Evolutionary conservation across 2,797 vertebrate genomes (phyloP), one percentile per base, ranked within the genome.

Genomic region (Coreius guichenoti): DNA sequence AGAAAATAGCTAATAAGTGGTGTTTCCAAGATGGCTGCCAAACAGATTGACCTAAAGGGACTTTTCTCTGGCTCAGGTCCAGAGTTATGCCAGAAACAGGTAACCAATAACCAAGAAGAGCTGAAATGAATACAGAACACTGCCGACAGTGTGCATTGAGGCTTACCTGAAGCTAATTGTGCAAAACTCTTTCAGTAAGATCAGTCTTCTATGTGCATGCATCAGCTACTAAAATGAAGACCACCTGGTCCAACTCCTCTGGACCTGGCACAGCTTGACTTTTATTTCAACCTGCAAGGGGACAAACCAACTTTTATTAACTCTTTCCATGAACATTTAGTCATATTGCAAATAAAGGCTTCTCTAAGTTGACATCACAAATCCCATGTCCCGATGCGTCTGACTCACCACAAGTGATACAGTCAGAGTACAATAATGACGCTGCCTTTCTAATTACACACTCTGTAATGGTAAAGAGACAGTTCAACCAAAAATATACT

Each of bases 361-460:
- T 70, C 68, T 70, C 19, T 43, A 70, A 1, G 23, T 6, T 77
- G 43, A 49, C 39, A 67, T 49, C 61, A 49, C 61, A 65, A 47
- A 67, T 8, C 26, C 39, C 54, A 61, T 31, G 17, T 51, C 77
- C 49, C 14, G 2, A 47, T 68, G 31, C 36, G 0, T 56, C 31
- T 69, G 80, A 81, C 49, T 56, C 47, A 70, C 47, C 63, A 54
- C 63, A 69, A 81, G 79, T 33, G 79, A 12, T 68, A 49, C 78
- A 67, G 43, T 65, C 63, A 29, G 43, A 67, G 58, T 13, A 31
- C 80, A 70, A 51, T 54, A 81, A 81, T 81, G 21, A 70, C 6
- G 14, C 23, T 70, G 21, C 3, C 21, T 36, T 49, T 65, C 43
- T 36, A 68, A 80, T 69, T 68, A 68, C 47, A 81, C 31, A 16